These are phyloP conservation scores for Selenia dentaria DNA, from an alignment of 2,888 invertebrate genomes.

Conservation along the genomic window DNA sequence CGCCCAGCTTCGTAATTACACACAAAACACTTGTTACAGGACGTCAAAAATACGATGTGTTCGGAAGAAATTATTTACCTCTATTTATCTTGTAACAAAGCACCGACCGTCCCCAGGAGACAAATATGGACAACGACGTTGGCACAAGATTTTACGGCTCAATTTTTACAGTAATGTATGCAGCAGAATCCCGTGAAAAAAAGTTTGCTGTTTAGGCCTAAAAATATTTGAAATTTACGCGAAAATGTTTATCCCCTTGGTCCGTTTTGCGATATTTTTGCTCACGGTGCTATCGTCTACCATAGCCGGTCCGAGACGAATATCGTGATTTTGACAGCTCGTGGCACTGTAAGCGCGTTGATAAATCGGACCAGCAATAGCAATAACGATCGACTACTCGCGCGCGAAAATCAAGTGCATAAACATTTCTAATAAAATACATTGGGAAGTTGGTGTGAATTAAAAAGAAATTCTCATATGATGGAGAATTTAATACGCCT, in stretches of 20 bases:
- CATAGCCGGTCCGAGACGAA: too few species aligned
- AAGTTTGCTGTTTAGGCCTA: constrained; percentile 76
- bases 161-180: constrained; percentile 66
- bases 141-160: constrained; percentile 69
- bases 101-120: constrained; percentile 75
- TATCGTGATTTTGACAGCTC: too few species aligned
- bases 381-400: too few species aligned
- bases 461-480: too few species aligned
- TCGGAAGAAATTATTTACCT: constrained; percentile 79
- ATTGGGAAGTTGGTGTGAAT: too few species aligned
- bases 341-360: too few species aligned
- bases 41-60: constrained; percentile 80
- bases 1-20: constrained; percentile 61
- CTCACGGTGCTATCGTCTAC: too few species aligned
- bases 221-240: constrained; percentile 85
- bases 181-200: constrained; percentile 76
- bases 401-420: too few species aligned
- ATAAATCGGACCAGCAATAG: too few species aligned
- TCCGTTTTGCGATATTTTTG: too few species aligned
- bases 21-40: constrained; percentile 76
- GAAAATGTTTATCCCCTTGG: constrained; percentile 88
- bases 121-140: constrained; percentile 74
- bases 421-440: too few species aligned
- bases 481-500: too few species aligned
- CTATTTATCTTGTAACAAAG: constrained; percentile 83